Base-by-base conservation (phyloP, 1,140 invertebrate genomes). In the Lasioglossum baleicum region DNA sequence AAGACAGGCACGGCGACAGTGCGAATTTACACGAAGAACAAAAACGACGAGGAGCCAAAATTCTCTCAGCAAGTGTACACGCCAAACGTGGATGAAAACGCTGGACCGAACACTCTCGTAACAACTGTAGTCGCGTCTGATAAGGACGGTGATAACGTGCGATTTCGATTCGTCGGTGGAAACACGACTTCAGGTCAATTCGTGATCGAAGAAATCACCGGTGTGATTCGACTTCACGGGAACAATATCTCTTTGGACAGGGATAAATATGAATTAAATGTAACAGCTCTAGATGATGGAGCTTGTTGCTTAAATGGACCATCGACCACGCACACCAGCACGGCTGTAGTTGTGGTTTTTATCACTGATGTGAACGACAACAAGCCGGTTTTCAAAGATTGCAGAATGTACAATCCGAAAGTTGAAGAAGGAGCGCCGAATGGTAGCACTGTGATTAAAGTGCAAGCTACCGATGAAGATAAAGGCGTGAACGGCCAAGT, bases 361-460 rank as follows among this genome's bases (percentile, higher is more conserved):
- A 98, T 99, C 64, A 99, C 98, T 0, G 98, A 99, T 89, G 98
- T 99, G 0, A 99, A 99, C 90, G 98, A 99, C 85, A 98, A 98
- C 89, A 98, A 98, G 88, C 98, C 98, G 0, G 96, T 98, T 42
- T 99, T 99, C 88, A 97, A 98, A 91, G 97, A 98, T 82, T 99
- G 98, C 90, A 95, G 95, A 0, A 97, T 96, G 8, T 99, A 99
- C 90, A 96, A 96, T 88, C 97, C 98, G 1, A 98, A 98, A 93
- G 97, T 98, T 0, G 96, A 98, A 92, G 98, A 98, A 93, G 97
- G 97, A 0, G 97, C 97, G 10, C 96, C 97, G 0, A 98, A 98
- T 89, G 97, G 97, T 3, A 98, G 97, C 90, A 96, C 97, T 5
- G 97, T 98, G 8, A 97, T 99, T 67, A 98, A 98, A 93, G 97